Percentiles rank a stretch among this genome's conserved stretches.
These are phyloP conservation scores for Tupaia chinensis DNA, from an alignment of 2,113 vertebrate species.

Conservation along the genomic window DNA sequence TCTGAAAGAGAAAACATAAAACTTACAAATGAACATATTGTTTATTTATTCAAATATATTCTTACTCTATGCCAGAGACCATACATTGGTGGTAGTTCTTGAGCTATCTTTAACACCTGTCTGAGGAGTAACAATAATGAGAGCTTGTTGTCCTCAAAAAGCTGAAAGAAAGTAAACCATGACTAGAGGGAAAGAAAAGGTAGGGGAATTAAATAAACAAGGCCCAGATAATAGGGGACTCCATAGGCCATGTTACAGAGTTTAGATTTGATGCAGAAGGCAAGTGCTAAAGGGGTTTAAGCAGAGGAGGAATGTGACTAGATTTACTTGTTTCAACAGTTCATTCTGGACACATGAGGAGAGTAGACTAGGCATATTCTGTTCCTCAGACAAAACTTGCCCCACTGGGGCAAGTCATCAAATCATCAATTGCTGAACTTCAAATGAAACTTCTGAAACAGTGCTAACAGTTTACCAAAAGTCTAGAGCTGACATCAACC, in stretches of 20 bases:
- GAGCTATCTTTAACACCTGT: not conserved
- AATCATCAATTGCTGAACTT: slow-evolving; percentile 79
- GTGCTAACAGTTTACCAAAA: slow-evolving; percentile 66
- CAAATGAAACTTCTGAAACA: slow-evolving; percentile 78
- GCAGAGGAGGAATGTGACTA: not conserved
- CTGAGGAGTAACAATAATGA: not conserved
- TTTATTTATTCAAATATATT: not conserved
- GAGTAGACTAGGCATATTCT: slow-evolving; percentile 72
- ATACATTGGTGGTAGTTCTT: not conserved
- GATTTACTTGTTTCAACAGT: not conserved
- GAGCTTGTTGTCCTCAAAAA: not conserved
- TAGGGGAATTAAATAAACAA: not conserved
- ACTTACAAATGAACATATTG: not conserved
- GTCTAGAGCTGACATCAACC: slow-evolving; percentile 67
- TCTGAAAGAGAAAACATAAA: slow-evolving; percentile 29
- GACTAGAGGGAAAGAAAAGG: not conserved
- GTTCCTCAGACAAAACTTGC: slow-evolving; percentile 76
- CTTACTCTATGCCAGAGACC: not conserved
- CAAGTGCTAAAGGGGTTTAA: not conserved
- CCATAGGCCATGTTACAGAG: not conserved
- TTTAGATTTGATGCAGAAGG: not conserved
- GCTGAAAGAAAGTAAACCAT: not conserved
- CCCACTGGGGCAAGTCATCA: slow-evolving; percentile 44
- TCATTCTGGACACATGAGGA: not conserved
- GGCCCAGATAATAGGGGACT: not conserved